Evolutionary conservation across 2,888 invertebrate genomes (phyloP).

Genomic region (Onthophagus sagittarius): DNA sequence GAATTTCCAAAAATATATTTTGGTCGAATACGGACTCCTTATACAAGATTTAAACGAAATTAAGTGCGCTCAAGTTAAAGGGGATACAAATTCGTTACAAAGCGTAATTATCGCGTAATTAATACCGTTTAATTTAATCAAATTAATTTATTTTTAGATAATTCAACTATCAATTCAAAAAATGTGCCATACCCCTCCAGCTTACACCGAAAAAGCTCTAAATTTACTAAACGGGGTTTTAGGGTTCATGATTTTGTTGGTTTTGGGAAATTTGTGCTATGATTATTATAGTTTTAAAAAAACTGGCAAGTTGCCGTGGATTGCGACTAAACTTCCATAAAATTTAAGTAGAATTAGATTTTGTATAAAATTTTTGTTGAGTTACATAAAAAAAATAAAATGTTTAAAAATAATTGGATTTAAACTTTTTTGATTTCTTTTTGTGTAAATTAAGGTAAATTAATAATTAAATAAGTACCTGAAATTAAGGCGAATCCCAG

Average conservation of each 20-base stretch:
- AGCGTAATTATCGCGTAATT: constrained; percentile 50
- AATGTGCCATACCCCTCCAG: constrained; percentile 59
- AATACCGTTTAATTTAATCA: not conserved
- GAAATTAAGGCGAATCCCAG: too few species aligned
- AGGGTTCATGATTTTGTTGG: constrained; percentile 63
- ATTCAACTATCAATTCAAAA: constrained; percentile 64
- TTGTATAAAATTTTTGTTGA: too few species aligned
- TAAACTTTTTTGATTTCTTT: too few species aligned
- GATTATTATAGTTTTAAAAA: constrained; percentile 79
- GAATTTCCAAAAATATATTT: constrained; percentile 58
- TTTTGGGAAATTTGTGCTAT: constrained; percentile 71
- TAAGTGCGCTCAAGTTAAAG: constrained; percentile 61
- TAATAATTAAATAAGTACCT: too few species aligned
- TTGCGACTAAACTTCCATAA: constrained; percentile 73
- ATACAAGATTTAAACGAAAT: constrained; percentile 68
- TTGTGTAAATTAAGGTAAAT: too few species aligned
- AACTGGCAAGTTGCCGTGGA: constrained; percentile 78
- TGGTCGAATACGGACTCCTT: constrained; percentile 65
- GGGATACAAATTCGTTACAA: constrained; percentile 59
- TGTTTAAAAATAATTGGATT: too few species aligned
- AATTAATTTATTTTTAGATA: constrained; percentile 52
- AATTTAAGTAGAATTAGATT: too few species aligned
- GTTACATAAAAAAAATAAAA: too few species aligned
- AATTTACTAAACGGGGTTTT: constrained; percentile 72
- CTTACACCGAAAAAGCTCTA: constrained; percentile 61